These are phyloP conservation scores for Caenorhabditis parvicauda DNA, from an alignment of 2,888 invertebrate genomes.

Conservation along the genomic window DNA sequence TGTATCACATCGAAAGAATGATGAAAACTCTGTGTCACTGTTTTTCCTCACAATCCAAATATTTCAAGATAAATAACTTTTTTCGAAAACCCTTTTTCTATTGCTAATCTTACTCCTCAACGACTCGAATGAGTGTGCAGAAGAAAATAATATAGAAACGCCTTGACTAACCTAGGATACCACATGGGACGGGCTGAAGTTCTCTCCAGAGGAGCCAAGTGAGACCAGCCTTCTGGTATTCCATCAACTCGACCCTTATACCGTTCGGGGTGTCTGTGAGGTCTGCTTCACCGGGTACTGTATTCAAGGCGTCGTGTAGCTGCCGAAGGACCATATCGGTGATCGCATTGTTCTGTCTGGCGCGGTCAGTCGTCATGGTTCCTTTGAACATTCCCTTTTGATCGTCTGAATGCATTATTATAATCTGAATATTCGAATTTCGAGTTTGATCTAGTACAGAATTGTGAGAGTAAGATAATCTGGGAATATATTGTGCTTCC, in stretches of 20 bases:
- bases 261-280: conserved; percentile 46
- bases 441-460: no score
- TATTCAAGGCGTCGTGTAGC: conserved; percentile 35
- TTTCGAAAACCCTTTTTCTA: no score
- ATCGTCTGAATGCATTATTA: conserved; percentile 17
- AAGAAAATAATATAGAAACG: not conserved
- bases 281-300: conserved; percentile 36
- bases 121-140: not conserved
- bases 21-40: not conserved
- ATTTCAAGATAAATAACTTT: no score
- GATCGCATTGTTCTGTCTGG: conserved; percentile 23
- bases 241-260: conserved; percentile 51
- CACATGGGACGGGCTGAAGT: conserved; percentile 78
- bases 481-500: no score
- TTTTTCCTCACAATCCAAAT: not conserved
- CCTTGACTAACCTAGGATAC: conserved; percentile 76
- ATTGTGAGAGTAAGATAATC: no score
- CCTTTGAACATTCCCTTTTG: conserved; percentile 54
- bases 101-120: no score
- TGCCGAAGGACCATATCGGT: conserved; percentile 40
- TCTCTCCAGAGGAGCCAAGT: conserved; percentile 88
- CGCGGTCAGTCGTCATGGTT: conserved; percentile 52
- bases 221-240: conserved; percentile 70
- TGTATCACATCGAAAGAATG: no score
- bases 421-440: no score